Evolutionary conservation across 37 sponge, comb jelly and placozoan genomes (phyloP).

Genomic region (Dysidea cf. avara): DNA sequence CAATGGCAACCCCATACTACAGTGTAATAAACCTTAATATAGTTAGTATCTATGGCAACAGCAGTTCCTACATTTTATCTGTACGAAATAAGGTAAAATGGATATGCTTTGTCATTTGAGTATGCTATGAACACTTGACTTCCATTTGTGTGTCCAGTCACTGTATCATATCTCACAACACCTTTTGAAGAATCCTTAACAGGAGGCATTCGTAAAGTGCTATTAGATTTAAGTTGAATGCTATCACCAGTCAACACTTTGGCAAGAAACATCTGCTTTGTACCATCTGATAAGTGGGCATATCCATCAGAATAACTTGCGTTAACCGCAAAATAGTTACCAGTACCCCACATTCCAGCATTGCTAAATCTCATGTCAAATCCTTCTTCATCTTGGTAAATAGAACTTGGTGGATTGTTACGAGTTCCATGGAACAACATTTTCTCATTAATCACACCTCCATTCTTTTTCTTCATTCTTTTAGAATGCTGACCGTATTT

Average conservation of each 20-base stretch:
- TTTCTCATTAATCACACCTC: slow-evolving; percentile 56
- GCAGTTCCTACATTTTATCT: too few species aligned
- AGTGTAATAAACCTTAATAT: too few species aligned
- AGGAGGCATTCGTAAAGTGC: slow-evolving; percentile 70
- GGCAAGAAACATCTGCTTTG: slow-evolving; percentile 65
- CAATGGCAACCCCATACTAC: too few species aligned
- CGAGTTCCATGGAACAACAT: slow-evolving; percentile 82
- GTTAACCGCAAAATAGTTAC: slow-evolving; percentile 87
- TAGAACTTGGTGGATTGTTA: slow-evolving; percentile 52
- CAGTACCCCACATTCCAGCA: slow-evolving; percentile 82
- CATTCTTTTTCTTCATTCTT: slow-evolving; percentile 56
- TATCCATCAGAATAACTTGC: slow-evolving; percentile 81
- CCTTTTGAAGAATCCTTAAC: too few species aligned
- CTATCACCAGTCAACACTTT: slow-evolving; percentile 79
- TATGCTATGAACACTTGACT: slow-evolving; percentile 36
- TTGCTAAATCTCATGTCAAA: slow-evolving; percentile 80
- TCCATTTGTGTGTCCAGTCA: slow-evolving; percentile 26
- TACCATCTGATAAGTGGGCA: slow-evolving; percentile 33
- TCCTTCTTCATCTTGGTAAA: slow-evolving; percentile 73
- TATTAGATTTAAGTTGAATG: slow-evolving; percentile 29
- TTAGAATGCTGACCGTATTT: slow-evolving; percentile 54
- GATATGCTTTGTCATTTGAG: too few species aligned
- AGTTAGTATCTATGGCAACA: too few species aligned
- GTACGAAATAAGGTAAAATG: slow-evolving; percentile 35
- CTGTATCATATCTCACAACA: slow-evolving; percentile 41